Conservation (phyloP, 2,888 invertebrate genomes). For the Megamerina dolium region DNA sequence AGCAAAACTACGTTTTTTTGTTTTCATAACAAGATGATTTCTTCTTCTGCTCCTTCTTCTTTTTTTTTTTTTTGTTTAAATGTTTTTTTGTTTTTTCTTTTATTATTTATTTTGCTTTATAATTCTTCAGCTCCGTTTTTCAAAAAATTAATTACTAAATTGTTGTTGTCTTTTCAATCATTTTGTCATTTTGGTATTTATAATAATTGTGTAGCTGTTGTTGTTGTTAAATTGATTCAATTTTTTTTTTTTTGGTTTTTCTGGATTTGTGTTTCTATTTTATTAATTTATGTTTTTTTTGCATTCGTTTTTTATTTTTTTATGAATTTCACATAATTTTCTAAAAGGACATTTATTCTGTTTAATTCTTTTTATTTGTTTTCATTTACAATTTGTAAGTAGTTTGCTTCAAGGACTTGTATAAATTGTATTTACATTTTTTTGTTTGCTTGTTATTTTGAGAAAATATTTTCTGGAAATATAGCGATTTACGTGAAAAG, state of each 20-base stretch:
- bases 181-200: conserved; percentile 15
- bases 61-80: conserved; percentile 18
- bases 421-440: too few species aligned
- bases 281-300: too few species aligned
- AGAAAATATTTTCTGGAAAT: too few species aligned
- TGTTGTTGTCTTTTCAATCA: conserved; percentile 17
- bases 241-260: conserved; percentile 13
- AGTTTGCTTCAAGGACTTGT: too few species aligned
- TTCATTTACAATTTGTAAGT: too few species aligned
- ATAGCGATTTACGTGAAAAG: too few species aligned
- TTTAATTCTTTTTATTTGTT: too few species aligned
- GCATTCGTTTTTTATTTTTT: too few species aligned
- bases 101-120: conserved; percentile 9
- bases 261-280: too few species aligned
- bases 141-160: conserved; percentile 10
- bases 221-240: conserved; percentile 14
- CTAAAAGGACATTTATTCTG: too few species aligned
- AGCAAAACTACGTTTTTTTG: conserved; percentile 49
- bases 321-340: too few species aligned
- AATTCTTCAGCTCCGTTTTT: conserved; percentile 10
- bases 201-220: conserved; percentile 15
- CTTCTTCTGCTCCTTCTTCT: conserved; percentile 30
- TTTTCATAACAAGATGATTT: conserved; percentile 50
- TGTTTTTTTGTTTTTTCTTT: conserved; percentile 13
- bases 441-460: too few species aligned